Percentiles rank a stretch among this genome's conserved stretches.
phyloP scores from a whole-genome alignment of 2,888 invertebrate genomes.

The Scaptomyza flava region DNA sequence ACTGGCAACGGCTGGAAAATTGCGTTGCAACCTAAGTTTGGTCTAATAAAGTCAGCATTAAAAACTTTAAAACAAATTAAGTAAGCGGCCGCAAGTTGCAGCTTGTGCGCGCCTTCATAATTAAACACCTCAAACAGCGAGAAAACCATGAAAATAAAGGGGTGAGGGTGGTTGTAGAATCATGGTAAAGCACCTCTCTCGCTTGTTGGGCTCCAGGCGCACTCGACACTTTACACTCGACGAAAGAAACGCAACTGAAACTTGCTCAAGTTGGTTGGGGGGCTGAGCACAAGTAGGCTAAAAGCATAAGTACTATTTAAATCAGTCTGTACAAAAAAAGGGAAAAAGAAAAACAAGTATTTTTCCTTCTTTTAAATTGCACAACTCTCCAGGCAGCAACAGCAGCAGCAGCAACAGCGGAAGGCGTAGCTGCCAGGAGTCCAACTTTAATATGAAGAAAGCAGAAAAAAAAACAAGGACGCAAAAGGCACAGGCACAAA shows the following conservation, averaged over 20 bases:
- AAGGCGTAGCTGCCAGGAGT: slow-evolving; percentile 39
- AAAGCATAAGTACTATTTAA: slow-evolving; percentile 65
- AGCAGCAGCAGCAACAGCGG: slow-evolving; percentile 15
- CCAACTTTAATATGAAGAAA: slow-evolving; percentile 57
- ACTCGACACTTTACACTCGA: slow-evolving; percentile 48
- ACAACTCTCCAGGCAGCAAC: slow-evolving; percentile 26
- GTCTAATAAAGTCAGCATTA: slow-evolving; percentile 51
- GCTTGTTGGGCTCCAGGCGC: slow-evolving; percentile 1
- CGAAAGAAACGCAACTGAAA: slow-evolving; percentile 41
- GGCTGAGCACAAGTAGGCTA: slow-evolving; percentile 45
- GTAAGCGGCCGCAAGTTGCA: slow-evolving; percentile 55
- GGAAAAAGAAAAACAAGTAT: slow-evolving; percentile 37
- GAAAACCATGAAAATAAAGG: not conserved
- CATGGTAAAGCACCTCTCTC: not conserved
- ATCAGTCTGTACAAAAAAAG: slow-evolving; percentile 50
- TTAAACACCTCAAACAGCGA: slow-evolving; percentile 51
- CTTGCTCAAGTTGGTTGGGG: slow-evolving; percentile 38
- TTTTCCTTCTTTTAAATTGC: slow-evolving; percentile 7
- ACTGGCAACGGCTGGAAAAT: slow-evolving; percentile 10
- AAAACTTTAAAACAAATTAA: slow-evolving; percentile 69
- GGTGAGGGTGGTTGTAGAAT: not conserved
- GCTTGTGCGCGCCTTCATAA: slow-evolving; percentile 59
- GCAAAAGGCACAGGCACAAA: slow-evolving; percentile 18
- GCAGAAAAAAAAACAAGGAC: not conserved
- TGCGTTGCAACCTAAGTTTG: slow-evolving; percentile 19